A percentile compares a stretch with the other conserved stretches of the same genome.
Conservation (phyloP, 2,797 vertebrate species). For the Sebastes diploproa region DNA sequence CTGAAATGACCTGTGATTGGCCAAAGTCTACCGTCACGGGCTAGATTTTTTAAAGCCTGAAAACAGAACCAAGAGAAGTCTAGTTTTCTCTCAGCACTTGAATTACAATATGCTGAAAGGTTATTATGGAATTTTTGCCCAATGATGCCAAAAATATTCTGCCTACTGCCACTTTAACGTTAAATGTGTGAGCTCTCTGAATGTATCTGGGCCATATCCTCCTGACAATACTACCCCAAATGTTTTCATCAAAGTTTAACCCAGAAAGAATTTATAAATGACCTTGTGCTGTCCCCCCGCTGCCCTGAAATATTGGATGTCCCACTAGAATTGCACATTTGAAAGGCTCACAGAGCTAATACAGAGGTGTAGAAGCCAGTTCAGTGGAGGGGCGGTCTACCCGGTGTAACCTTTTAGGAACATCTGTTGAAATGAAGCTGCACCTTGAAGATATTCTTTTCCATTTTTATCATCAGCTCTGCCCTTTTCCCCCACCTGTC, state of each 20-base stretch:
- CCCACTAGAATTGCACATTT: conserved; percentile 15
- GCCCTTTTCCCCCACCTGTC: background rate
- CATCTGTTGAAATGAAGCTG: background rate
- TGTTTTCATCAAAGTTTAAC: conserved; percentile 37
- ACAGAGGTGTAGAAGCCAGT: background rate
- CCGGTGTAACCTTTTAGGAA: background rate
- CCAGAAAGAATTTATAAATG: conserved; percentile 49
- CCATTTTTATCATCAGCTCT: background rate
- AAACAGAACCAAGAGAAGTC: too few relatives aligned
- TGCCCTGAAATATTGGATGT: conserved; percentile 1
- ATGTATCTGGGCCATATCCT: conserved; percentile 29
- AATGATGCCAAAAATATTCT: too few relatives aligned
- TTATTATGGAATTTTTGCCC: too few relatives aligned
- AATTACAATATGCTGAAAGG: too few relatives aligned
- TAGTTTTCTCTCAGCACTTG: too few relatives aligned
- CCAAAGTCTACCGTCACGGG: too few relatives aligned
- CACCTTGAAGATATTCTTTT: background rate
- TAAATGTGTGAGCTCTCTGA: background rate
- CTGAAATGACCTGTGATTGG: too few relatives aligned
- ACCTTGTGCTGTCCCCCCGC: conserved; percentile 1
- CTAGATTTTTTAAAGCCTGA: too few relatives aligned
- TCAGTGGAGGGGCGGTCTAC: background rate
- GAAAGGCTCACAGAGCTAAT: background rate
- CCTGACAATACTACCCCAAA: conserved; percentile 14
- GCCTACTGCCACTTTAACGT: background rate